A percentile compares a stretch with the other conserved stretches of the same genome.
phyloP scores from a whole-genome alignment of 2,797 vertebrate genomes.

The Cygnus olor region DNA sequence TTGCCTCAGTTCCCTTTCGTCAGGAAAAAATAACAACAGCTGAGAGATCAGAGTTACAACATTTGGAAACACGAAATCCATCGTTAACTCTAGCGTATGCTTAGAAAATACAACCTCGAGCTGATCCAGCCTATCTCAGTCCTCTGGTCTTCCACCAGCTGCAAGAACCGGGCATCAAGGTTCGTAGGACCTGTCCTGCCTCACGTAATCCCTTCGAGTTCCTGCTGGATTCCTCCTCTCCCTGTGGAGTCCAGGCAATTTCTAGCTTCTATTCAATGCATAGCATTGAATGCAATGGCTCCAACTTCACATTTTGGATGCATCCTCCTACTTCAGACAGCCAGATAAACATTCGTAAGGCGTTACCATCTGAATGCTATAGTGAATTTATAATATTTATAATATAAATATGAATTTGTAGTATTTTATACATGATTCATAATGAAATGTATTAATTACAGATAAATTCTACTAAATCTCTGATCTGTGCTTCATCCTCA shows the following conservation, averaged over 20 bases:
- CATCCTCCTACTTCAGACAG: conserved; percentile 11
- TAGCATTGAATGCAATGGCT: background rate
- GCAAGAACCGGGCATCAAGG: background rate
- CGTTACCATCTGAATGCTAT: background rate
- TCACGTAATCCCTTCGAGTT: accelerated
- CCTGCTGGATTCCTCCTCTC: background rate
- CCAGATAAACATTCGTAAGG: background rate
- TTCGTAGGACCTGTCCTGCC: background rate
- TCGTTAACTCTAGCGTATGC: background rate
- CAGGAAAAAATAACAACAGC: background rate
- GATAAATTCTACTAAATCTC: conserved; percentile 26
- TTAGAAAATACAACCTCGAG: background rate
- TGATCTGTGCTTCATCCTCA: conserved; percentile 16
- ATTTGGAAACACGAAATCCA: background rate
- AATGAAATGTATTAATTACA: conserved; percentile 65
- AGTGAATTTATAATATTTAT: conserved; percentile 32
- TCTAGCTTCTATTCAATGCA: background rate
- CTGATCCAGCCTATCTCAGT: accelerated
- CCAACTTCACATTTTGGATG: background rate
- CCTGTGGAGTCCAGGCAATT: accelerated
- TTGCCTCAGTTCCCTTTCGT: background rate
- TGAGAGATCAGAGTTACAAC: background rate
- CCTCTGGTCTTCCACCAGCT: background rate
- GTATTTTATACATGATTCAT: conserved; percentile 63
- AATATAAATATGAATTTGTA: conserved; percentile 49